A percentile compares a stretch with the other conserved stretches of the same genome.
phyloP scores from a whole-genome alignment of 1,140 invertebrate species.

The Tetragnatha versicolor region DNA sequence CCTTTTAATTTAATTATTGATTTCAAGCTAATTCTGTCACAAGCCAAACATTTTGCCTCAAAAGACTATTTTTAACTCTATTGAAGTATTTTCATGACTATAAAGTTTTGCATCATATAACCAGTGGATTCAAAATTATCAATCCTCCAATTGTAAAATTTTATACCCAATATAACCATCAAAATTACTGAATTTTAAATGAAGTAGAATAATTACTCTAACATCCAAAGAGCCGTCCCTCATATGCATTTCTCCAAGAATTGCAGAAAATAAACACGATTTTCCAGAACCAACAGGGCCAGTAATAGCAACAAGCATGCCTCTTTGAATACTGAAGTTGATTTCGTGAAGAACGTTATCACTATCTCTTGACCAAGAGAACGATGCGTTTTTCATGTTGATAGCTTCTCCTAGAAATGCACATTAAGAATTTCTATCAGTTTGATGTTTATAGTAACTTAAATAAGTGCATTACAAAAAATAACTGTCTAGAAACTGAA shows the following conservation, averaged over 20 bases:
- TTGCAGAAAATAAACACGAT: slow-evolving; percentile 68
- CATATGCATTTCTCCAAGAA: slow-evolving; percentile 68
- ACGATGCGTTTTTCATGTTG: slow-evolving; percentile 33
- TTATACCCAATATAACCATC: too few species aligned
- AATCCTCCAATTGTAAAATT: too few species aligned
- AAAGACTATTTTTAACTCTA: too few species aligned
- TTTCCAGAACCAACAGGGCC: slow-evolving; percentile 66
- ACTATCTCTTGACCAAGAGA: slow-evolving; percentile 43
- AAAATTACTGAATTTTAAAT: too few species aligned
- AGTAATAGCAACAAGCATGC: slow-evolving; percentile 64
- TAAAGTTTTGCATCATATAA: too few species aligned
- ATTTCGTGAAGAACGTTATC: slow-evolving; percentile 56
- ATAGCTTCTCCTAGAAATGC: neutral
- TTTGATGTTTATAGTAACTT: neutral
- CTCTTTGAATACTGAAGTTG: slow-evolving; percentile 57
- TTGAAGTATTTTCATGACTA: too few species aligned
- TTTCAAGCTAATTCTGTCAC: too few species aligned
- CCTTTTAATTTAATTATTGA: too few species aligned
- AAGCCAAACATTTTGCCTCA: too few species aligned
- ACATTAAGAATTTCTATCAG: neutral
- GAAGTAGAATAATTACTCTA: too few species aligned
- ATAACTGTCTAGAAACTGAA: too few species aligned
- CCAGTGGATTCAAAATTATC: too few species aligned
- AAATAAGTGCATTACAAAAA: neutral
- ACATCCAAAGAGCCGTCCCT: slow-evolving; percentile 12